Conservation (phyloP, 1,140 invertebrate genomes). For the Muscidifurax raptorellus region DNA sequence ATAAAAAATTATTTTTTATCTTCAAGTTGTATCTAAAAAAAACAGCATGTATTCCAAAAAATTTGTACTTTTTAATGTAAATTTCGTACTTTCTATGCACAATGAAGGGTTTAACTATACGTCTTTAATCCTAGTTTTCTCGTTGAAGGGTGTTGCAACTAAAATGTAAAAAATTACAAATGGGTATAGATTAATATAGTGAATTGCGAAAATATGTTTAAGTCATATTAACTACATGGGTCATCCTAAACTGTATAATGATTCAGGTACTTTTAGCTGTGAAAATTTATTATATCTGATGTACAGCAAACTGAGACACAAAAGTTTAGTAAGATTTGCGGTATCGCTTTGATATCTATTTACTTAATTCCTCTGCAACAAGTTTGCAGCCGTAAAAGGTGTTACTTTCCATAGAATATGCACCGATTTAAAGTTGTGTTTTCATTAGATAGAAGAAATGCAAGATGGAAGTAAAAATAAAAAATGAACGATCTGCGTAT, state of each 20-base stretch:
- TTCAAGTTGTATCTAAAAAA: conserved; percentile 10
- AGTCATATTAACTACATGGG: conserved; percentile 26
- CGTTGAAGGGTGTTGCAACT: conserved; percentile 8
- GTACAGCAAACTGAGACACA: neutral
- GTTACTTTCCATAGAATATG: too few species aligned
- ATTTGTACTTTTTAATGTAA: conserved; percentile 44
- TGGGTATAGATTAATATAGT: neutral
- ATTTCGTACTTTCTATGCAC: conserved; percentile 7
- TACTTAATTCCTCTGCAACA: too few species aligned
- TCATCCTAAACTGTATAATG: conserved; percentile 41
- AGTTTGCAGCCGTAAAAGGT: too few species aligned
- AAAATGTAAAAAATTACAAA: conserved; percentile 26
- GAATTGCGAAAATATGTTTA: conserved; percentile 16
- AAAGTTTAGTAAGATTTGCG: neutral
- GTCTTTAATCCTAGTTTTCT: conserved; percentile 31
- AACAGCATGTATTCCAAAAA: conserved; percentile 18
- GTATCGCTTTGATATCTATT: neutral
- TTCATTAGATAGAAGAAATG: neutral
- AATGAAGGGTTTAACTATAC: conserved; percentile 21
- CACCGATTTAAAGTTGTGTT: neutral
- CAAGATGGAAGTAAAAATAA: neutral
- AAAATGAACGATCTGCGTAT: conserved; percentile 35
- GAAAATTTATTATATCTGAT: conserved; percentile 20
- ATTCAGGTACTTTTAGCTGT: conserved; percentile 53
- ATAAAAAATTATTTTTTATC: neutral